Conservation (phyloP, 2,113 vertebrate species). For the Pseudopodoces humilis region DNA sequence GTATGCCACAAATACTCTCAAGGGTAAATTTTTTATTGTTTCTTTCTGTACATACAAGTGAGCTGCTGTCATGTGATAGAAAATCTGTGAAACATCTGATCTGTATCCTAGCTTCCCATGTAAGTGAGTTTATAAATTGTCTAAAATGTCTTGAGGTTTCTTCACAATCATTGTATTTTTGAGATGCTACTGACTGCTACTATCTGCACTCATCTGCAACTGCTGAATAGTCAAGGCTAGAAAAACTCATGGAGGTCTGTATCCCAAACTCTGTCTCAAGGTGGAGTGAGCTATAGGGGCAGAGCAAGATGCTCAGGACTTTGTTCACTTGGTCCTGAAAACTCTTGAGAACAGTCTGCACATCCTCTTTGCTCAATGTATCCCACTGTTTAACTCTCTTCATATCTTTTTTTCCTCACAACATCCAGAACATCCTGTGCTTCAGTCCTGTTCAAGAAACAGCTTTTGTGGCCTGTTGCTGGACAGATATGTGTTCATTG, state of each 20-base stretch:
- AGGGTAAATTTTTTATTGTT: background rate
- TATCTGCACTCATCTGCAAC: background rate
- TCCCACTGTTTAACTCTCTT: background rate
- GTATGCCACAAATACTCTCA: background rate
- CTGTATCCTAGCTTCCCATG: background rate
- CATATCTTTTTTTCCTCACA: background rate
- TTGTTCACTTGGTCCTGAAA: background rate
- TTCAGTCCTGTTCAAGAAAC: background rate
- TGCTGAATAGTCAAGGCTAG: background rate
- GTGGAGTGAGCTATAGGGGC: background rate
- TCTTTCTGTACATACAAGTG: background rate
- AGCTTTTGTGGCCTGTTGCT: background rate
- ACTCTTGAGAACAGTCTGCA: background rate
- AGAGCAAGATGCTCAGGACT: background rate
- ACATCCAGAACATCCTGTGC: background rate
- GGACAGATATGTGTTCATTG: background rate
- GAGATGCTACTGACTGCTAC: background rate
- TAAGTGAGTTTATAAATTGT: background rate
- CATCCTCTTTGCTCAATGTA: fast-evolving
- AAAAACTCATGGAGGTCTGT: background rate
- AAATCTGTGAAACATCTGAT: background rate
- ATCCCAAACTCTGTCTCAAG: background rate
- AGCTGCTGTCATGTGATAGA: background rate
- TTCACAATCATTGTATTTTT: background rate
- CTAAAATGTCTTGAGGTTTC: background rate